Evolutionary conservation across 2,113 vertebrate genomes (phyloP), one percentile per base, ranked within the genome.

Genomic region (Python bivittatus): DNA sequence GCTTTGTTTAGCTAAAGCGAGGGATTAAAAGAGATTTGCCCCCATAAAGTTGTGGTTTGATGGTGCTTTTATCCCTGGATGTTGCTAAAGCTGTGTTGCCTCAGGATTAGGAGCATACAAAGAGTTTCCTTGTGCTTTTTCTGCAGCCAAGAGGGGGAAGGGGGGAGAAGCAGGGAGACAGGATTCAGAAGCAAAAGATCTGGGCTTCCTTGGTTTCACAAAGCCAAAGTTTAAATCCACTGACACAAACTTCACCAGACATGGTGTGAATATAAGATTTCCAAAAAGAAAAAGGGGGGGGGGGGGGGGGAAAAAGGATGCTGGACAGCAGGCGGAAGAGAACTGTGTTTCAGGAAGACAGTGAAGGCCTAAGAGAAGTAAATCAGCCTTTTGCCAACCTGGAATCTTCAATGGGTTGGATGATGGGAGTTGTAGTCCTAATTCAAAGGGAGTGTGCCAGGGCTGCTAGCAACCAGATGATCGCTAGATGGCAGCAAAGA

Each of bases 1-100:
- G 97, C 98, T 99, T 99, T 99, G 98, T 99, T 99, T 98, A 98
- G 98, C 98, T 99, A 99, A 99, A 99, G 98, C 98, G 98, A 98
- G 97, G 98, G 98, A 99, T 99, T 99, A 99, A 98, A 98, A 98
- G 98, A 99, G 98, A 99, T 99, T 99, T 99, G 98, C 98, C 98
- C 98, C 98, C 98, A 99, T 99, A 99, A 99, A 99, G 98, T 99
- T 98, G 98, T 98, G 98, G 98, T 99, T 99, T 99, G 98, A 99
- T 99, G 98, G 98, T 98, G 98, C 98, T 99, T 99, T 99, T 99
- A 99, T 99, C 98, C 98, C 98, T 98, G 98, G 98, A 98, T 98
- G 98, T 98, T 98, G 98, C 98, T 98, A 98, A 99, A 98, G 98
- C 98, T 98, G 98, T 98, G 98, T 98, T 98, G 98, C 98, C 98